Conservation (phyloP, 2,113 vertebrate genomes). For the Nannospalax galili region DNA sequence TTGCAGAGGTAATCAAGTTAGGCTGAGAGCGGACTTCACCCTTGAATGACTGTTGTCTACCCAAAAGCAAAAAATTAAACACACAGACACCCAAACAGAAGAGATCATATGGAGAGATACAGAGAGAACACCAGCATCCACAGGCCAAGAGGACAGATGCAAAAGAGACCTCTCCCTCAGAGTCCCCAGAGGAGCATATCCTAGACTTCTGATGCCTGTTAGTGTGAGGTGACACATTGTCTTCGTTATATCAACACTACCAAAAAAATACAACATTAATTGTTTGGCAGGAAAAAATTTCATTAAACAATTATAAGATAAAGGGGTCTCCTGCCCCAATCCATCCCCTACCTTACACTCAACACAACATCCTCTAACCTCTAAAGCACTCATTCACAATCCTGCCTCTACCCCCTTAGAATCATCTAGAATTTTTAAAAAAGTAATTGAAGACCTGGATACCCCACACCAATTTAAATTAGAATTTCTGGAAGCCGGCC, state of each 20-base stretch:
- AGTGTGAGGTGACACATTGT: background rate
- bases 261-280: conserved; percentile 34
- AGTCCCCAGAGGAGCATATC: background rate
- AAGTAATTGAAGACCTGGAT: too few species aligned
- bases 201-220: background rate
- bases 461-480: background rate
- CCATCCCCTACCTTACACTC: background rate
- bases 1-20: background rate
- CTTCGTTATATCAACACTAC: background rate
- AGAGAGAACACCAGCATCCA: background rate
- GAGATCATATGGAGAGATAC: background rate
- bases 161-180: background rate
- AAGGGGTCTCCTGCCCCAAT: conserved; percentile 25
- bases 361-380: background rate
- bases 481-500: background rate
- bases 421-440: background rate
- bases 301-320: conserved; percentile 37
- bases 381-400: background rate
- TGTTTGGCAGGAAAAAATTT: conserved; percentile 58
- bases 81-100: background rate
- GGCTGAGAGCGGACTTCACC: background rate
- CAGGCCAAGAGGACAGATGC: background rate
- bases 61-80: background rate
- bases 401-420: background rate
- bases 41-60: background rate